Conservation (phyloP, 2,113 vertebrate genomes). For the Bombycilla garrulus region DNA sequence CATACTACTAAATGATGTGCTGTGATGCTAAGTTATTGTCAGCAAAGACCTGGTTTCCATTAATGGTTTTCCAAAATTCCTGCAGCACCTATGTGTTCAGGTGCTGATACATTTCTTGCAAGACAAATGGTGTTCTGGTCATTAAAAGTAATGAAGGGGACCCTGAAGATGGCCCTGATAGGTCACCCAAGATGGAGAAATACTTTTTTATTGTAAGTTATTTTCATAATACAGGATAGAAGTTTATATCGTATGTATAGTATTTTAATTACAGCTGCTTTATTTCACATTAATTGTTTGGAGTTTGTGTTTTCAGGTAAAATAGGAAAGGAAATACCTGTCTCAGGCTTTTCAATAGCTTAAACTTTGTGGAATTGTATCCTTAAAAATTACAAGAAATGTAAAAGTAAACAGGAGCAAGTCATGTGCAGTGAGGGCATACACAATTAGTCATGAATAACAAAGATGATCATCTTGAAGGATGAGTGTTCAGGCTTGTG, state of each 20-base stretch:
- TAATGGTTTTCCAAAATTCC: neutral
- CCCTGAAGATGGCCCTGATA: neutral
- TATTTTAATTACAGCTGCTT: neutral
- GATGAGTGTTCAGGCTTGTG: conserved; percentile 3
- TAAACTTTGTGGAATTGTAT: neutral
- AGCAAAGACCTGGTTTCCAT: neutral
- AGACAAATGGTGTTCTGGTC: neutral
- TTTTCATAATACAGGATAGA: neutral
- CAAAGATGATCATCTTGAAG: neutral
- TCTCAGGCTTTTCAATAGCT: neutral
- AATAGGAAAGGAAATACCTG: neutral
- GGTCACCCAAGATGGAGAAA: neutral
- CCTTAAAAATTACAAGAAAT: neutral
- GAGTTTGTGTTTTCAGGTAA: neutral
- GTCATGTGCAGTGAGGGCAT: neutral
- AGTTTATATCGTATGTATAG: neutral
- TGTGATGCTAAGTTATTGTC: neutral
- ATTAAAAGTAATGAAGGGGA: neutral
- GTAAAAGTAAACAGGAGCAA: neutral
- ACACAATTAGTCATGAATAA: neutral
- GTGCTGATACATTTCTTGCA: neutral
- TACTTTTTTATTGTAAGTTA: neutral
- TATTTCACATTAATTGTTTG: neutral
- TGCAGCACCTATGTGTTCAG: neutral
- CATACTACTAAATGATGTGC: neutral